Conservation (phyloP, 2,888 invertebrate genomes). For the Pemphredon lugubris region DNA sequence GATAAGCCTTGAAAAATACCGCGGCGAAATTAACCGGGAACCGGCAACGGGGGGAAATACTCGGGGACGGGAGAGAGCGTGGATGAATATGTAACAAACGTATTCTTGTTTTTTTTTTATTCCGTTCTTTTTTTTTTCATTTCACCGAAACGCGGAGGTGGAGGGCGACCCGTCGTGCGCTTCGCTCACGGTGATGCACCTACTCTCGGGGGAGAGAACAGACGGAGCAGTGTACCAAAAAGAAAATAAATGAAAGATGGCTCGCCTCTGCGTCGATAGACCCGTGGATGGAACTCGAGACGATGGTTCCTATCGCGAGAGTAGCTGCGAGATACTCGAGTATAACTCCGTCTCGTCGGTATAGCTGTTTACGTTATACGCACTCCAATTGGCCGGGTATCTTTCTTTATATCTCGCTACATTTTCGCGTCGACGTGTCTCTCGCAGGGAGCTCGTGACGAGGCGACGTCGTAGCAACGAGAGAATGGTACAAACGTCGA, state of each 20-base stretch:
- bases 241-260: constrained; percentile 32
- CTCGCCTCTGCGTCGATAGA: constrained; percentile 9
- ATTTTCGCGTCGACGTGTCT: no score
- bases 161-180: background rate
- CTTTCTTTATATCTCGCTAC: constrained; percentile 10
- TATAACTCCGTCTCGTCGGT: background rate
- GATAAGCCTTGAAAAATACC: constrained; percentile 62
- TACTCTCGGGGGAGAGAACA: constrained; percentile 10
- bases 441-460: no score
- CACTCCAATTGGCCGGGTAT: constrained; percentile 30
- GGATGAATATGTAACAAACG: constrained; percentile 46
- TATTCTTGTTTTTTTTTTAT: no score
- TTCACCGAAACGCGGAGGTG: constrained; percentile 20
- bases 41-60: background rate
- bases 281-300: constrained; percentile 9
- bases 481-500: no score
- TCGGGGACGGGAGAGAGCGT: background rate
- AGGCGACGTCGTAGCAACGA: no score
- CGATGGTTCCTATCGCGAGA: constrained; percentile 10
- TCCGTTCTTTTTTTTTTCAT: no score
- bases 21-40: constrained; percentile 55
- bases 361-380: constrained; percentile 11
- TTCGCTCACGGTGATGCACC: background rate
- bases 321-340: constrained; percentile 3
- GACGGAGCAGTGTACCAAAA: constrained; percentile 1